A percentile compares a stretch with the other conserved stretches of the same genome.
These are phyloP conservation scores for Wiebesia pumilae DNA, from an alignment of 1,140 invertebrate genomes.

Conservation along the genomic window DNA sequence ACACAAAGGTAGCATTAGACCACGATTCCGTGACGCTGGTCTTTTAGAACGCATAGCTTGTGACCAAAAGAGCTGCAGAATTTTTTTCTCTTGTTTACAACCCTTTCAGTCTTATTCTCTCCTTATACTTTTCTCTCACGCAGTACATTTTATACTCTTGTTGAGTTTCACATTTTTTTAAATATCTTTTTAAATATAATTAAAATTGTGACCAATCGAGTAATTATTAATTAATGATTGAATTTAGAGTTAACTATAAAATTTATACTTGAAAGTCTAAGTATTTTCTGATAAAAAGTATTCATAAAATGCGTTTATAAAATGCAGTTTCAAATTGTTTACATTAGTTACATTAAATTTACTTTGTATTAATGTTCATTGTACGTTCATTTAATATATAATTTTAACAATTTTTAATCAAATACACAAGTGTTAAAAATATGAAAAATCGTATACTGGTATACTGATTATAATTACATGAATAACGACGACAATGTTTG, in stretches of 20 bases:
- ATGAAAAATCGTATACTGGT: background rate
- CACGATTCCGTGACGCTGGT: conserved; percentile 2
- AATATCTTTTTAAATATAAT: no score
- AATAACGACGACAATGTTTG: background rate
- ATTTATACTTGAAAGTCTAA: background rate
- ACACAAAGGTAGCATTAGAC: background rate
- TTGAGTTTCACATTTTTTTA: background rate
- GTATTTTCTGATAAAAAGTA: background rate
- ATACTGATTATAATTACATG: background rate
- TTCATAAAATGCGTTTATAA: background rate
- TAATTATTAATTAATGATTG: background rate
- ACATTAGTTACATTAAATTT: no score
- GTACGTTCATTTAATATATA: no score
- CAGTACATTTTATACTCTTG: background rate
- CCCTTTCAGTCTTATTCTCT: background rate
- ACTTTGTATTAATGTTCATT: background rate
- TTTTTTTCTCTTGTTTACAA: background rate
- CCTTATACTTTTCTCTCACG: no score
- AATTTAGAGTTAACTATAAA: background rate
- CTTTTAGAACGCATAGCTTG: background rate
- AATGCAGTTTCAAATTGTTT: no score
- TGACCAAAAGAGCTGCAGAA: background rate
- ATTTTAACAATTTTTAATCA: background rate
- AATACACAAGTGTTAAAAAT: background rate
- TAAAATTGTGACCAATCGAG: no score